Conservation (phyloP, 2,888 invertebrate genomes). For the Formica aserva region DNA sequence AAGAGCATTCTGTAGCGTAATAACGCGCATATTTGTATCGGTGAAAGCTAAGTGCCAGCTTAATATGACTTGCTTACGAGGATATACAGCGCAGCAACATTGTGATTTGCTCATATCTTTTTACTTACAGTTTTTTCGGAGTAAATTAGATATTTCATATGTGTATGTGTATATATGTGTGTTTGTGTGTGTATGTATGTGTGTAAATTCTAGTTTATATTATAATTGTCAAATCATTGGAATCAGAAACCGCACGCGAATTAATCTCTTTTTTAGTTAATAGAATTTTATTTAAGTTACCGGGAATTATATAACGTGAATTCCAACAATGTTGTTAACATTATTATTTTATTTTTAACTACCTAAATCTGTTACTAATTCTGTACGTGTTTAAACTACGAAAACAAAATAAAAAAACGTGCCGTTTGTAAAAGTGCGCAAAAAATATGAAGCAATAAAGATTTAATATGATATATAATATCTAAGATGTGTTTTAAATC, state of each 20-base stretch:
- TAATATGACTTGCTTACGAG: neutral
- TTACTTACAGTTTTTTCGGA: neutral
- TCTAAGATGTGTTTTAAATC: neutral
- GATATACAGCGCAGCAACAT: neutral
- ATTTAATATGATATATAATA: constrained; percentile 5
- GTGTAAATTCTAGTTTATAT: neutral
- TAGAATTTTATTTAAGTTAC: neutral
- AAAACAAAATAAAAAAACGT: neutral
- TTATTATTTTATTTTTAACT: neutral
- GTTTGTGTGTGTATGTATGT: neutral
- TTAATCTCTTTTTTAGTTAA: neutral
- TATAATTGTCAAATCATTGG: neutral
- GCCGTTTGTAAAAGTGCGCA: neutral
- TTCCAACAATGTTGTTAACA: neutral
- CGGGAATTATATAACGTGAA: neutral
- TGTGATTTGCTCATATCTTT: neutral
- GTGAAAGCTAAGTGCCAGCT: neutral
- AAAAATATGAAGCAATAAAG: neutral
- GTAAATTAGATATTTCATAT: neutral
- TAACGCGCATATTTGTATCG: neutral
- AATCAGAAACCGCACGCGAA: neutral
- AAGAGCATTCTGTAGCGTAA: neutral
- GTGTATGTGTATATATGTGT: no score
- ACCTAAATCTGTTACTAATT: neutral
- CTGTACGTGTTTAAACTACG: neutral